Evolutionary conservation across 1,140 invertebrate species (phyloP).

Genomic region (Melanaphis sacchari): DNA sequence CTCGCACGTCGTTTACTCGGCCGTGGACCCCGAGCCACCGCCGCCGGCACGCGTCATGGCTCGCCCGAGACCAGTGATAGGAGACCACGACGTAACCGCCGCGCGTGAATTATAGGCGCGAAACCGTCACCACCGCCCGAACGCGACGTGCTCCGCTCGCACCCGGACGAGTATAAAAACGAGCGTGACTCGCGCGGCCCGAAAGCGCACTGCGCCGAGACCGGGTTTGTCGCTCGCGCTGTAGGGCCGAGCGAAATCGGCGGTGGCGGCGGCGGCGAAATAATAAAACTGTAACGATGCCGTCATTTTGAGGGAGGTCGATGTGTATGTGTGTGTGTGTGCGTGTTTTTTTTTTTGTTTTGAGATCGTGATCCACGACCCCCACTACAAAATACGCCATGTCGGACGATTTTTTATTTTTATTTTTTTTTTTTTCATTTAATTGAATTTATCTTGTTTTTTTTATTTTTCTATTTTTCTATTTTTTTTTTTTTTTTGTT

Average conservation of each 20-base stretch:
- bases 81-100: neutral
- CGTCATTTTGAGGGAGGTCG: neutral
- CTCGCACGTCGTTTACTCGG: neutral
- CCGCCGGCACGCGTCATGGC: neutral
- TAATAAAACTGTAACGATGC: neutral
- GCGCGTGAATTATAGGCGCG: neutral
- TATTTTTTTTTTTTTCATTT: too few relatives aligned
- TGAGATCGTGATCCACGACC: too few relatives aligned
- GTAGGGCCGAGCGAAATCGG: neutral
- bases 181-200: slow-evolving; percentile 33
- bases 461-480: too few relatives aligned
- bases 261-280: neutral
- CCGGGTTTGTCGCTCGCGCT: neutral
- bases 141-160: neutral
- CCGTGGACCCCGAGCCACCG: neutral
- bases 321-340: neutral
- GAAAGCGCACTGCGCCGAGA: slow-evolving; percentile 36
- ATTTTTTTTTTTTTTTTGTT: too few relatives aligned
- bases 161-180: neutral
- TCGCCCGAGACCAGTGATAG: neutral
- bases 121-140: neutral
- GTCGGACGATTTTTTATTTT: neutral
- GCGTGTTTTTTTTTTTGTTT: neutral
- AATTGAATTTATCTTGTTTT: too few relatives aligned
- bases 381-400: neutral